These are phyloP conservation scores for Aselliscus stoliczkanus DNA, from an alignment of 2,797 vertebrate genomes.

Conservation along the genomic window DNA sequence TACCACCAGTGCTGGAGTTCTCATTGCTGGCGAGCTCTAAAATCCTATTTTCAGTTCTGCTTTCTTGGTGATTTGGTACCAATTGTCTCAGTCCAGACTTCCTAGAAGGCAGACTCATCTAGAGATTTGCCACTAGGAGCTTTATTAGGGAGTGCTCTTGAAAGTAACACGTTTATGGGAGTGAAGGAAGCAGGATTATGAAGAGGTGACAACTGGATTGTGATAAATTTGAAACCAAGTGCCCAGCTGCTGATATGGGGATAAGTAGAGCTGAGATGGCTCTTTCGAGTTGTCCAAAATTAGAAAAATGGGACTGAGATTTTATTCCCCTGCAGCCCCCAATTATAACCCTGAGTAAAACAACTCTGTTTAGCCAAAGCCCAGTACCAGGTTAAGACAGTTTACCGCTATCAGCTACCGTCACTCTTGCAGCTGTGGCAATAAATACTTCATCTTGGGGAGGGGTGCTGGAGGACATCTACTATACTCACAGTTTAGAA, in stretches of 20 bases:
- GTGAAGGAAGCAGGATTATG: neutral
- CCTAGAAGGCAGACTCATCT: neutral
- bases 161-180: neutral
- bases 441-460: neutral
- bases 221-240: neutral
- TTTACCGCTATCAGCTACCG: neutral
- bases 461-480: neutral
- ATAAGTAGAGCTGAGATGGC: neutral
- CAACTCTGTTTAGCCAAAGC: neutral
- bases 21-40: neutral
- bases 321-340: neutral
- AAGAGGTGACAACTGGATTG: neutral
- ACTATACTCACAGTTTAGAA: neutral
- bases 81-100: neutral
- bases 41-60: neutral
- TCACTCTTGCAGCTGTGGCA: neutral
- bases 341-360: neutral
- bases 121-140: neutral
- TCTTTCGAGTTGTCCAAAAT: neutral
- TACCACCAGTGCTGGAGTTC: neutral
- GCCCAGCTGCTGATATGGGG: neutral
- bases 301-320: neutral
- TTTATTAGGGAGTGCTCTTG: neutral
- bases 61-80: neutral
- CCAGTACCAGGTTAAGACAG: neutral